Percentiles rank a stretch among this genome's conserved stretches.
phyloP scores from a whole-genome alignment of 2,888 invertebrate genomes.

The Bruchidius siliquastri region DNA sequence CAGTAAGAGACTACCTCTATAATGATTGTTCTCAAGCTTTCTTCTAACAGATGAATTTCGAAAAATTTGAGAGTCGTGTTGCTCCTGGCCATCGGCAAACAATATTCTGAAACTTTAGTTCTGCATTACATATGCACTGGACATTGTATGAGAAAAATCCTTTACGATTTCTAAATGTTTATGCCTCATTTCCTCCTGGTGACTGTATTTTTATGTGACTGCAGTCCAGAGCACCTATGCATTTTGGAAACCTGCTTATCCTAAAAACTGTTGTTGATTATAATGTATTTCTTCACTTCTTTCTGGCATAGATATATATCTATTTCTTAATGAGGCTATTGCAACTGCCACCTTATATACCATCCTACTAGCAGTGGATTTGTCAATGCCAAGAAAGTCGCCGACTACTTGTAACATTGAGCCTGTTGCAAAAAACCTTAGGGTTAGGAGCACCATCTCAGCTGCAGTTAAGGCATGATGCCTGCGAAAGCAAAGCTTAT shows the following conservation, averaged over 20 bases:
- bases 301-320: no score
- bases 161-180: slow-evolving; percentile 29
- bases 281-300: no score
- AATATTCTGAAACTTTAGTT: slow-evolving; percentile 24
- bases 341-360: no score
- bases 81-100: slow-evolving; percentile 31
- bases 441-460: no score
- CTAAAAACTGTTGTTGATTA: background rate
- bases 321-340: no score
- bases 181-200: slow-evolving; percentile 27
- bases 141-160: slow-evolving; percentile 29
- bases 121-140: slow-evolving; percentile 25
- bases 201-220: slow-evolving; percentile 33
- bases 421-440: no score
- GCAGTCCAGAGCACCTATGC: slow-evolving; percentile 29
- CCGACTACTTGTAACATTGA: no score
- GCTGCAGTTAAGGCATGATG: no score
- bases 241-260: slow-evolving; percentile 17
- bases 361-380: no score
- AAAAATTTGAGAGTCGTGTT: slow-evolving; percentile 16
- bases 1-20: slow-evolving; percentile 26
- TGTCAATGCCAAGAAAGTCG: no score
- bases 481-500: no score
- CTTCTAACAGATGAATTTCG: background rate
- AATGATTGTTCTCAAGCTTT: slow-evolving; percentile 4